Evolutionary conservation across 2,113 vertebrate species (phyloP).

Genomic region (Nerophis ophidion): DNA sequence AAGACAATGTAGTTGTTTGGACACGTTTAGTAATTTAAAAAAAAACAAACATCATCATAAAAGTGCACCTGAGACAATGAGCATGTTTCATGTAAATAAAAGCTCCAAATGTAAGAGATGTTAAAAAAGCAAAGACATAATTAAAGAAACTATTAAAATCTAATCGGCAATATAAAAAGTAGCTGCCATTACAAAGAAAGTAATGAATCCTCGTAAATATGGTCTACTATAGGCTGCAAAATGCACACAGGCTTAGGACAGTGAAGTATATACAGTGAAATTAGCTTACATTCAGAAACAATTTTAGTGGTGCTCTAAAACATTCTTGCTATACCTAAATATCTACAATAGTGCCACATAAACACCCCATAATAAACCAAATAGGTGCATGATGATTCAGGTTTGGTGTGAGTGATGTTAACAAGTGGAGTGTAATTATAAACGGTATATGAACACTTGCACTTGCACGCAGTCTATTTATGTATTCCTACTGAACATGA

Average conservation of each 20-base stretch:
- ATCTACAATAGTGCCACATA: neutral
- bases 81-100: neutral
- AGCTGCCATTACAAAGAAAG: constrained; percentile 36
- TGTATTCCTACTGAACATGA: constrained; percentile 73
- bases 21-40: constrained; percentile 2
- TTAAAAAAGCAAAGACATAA: neutral
- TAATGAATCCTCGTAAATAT: neutral
- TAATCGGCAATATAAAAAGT: constrained; percentile 4
- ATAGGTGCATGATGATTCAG: constrained; percentile 4
- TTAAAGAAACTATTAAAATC: neutral
- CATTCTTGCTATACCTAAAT: neutral
- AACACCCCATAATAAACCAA: neutral
- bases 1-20: constrained; percentile 22
- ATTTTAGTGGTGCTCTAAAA: neutral
- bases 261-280: neutral
- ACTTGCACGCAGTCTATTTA: neutral
- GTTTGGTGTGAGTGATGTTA: neutral
- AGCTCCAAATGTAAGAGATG: neutral
- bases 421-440: neutral
- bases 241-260: neutral
- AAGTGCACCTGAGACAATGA: neutral
- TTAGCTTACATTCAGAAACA: neutral
- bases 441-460: neutral
- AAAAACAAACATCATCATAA: neutral
- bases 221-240: neutral